Evolutionary conservation across 2,797 vertebrate genomes (phyloP), one percentile per base, ranked within the genome.

Genomic region (Caiman crocodilus): DNA sequence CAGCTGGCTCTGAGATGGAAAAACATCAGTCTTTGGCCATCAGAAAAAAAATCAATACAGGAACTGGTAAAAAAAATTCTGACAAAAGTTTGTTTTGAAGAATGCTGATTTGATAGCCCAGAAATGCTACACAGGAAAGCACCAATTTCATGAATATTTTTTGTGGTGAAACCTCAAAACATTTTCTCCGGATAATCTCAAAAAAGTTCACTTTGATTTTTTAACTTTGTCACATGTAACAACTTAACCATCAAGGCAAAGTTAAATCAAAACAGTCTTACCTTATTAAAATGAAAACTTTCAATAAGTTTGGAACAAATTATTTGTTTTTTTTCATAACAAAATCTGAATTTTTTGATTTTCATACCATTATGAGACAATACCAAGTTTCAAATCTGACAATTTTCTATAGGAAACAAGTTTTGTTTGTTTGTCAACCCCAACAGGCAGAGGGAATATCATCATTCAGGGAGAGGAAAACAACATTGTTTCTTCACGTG

Each of bases 141-240:
- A 35, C 32, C 4, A 18, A 5, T 88, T 90, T 57, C 23, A 23
- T 50, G 57, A 56, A 8, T 65, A 25, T 63, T 61, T 64, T 32
- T 73, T 42, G 63, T 5, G 32, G 65, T 2, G 6, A 30, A 50
- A 14, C 17, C 85, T n/a, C n/a, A 80, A 85, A 92, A 78, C 0
- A 1, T 28, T 78, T 42, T 9, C 3, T 21, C 67, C 59, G 6
- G 63, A 7, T 23, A 57, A 50, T 63, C 20, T 61, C 88, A 61
- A 92, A 89, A 71, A 25, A 15, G 64, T 73, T 84, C 21, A 26
- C 4, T 81, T 92, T 14, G 78, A 82, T 11, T 74, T 78, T 50
- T 50, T 50, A 50, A 50, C 42, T 50, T 50, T 50, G 42, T 50
- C 42, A 50, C 12, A 4, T 14, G 26, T 32, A 77, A 50, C 11